phyloP scores from a whole-genome alignment of 2,113 vertebrate genomes.

The Rhodinocichla rosea region DNA sequence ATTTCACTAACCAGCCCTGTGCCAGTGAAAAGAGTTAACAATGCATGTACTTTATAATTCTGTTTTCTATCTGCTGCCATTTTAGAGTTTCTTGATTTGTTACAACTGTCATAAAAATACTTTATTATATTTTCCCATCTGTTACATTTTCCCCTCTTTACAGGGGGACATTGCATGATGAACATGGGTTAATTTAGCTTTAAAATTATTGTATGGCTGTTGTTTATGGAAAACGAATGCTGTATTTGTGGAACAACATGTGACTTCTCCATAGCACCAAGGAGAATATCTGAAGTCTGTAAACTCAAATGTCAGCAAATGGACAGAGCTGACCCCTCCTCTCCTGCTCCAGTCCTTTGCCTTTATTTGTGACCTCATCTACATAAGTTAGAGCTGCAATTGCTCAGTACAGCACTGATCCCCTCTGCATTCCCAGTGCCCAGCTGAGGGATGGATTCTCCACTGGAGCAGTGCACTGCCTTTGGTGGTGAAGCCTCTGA shows the following conservation, averaged over 20 bases:
- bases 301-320: neutral
- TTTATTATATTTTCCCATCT: slow-evolving; percentile 54
- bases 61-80: slow-evolving; percentile 19
- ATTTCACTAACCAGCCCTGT: neutral
- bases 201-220: neutral
- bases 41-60: neutral
- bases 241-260: neutral
- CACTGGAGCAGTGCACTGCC: neutral
- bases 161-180: neutral
- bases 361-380: neutral
- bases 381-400: neutral
- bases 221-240: neutral
- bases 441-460: neutral
- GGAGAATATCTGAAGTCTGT: neutral
- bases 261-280: neutral
- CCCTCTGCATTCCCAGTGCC: neutral
- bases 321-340: neutral
- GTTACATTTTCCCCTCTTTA: slow-evolving; percentile 16
- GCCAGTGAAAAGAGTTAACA: slow-evolving; percentile 14
- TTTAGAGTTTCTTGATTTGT: slow-evolving; percentile 50
- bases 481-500: neutral
- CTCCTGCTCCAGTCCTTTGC: neutral
- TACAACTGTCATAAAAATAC: slow-evolving; percentile 17
- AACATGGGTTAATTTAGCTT: neutral
- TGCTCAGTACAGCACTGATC: neutral